phyloP scores from a whole-genome alignment of 2,888 invertebrate genomes.

The Ceramica pisi region DNA sequence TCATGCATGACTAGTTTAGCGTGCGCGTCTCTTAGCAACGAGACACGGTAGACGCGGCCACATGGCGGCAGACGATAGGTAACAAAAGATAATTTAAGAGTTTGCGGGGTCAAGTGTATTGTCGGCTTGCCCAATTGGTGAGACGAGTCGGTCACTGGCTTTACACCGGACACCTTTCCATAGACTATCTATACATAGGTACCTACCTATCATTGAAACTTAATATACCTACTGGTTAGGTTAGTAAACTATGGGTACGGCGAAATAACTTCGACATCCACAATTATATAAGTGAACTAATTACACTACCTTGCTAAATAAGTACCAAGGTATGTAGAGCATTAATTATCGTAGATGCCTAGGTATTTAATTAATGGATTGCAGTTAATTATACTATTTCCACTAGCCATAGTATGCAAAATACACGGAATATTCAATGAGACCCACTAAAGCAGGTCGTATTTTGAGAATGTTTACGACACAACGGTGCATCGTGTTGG shows the following conservation, averaged over 20 bases:
- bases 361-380: slow-evolving; percentile 18
- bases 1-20: slow-evolving; percentile 6
- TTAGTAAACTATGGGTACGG: not conserved
- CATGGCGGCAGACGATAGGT: slow-evolving; percentile 79
- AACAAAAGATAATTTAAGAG: slow-evolving; percentile 84
- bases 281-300: slow-evolving; percentile 28
- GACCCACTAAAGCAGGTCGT: slow-evolving; percentile 11
- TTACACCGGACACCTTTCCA: slow-evolving; percentile 73
- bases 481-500: slow-evolving; percentile 15
- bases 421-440: slow-evolving; percentile 15
- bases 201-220: not conserved
- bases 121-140: slow-evolving; percentile 86
- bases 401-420: slow-evolving; percentile 21
- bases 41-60: slow-evolving; percentile 73
- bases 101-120: slow-evolving; percentile 87
- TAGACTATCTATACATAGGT: slow-evolving; percentile 31
- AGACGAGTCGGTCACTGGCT: slow-evolving; percentile 85
- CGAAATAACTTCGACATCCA: slow-evolving; percentile 11
- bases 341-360: slow-evolving; percentile 8
- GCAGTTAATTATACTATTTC: slow-evolving; percentile 12
- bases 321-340: slow-evolving; percentile 7
- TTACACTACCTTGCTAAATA: slow-evolving; percentile 14
- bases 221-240: not conserved
- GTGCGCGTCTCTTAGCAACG: slow-evolving; percentile 68
- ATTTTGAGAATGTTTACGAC: slow-evolving; percentile 47